These are phyloP conservation scores for Semicossyphus pulcher DNA, from an alignment of 2,113 vertebrate species.

Conservation along the genomic window DNA sequence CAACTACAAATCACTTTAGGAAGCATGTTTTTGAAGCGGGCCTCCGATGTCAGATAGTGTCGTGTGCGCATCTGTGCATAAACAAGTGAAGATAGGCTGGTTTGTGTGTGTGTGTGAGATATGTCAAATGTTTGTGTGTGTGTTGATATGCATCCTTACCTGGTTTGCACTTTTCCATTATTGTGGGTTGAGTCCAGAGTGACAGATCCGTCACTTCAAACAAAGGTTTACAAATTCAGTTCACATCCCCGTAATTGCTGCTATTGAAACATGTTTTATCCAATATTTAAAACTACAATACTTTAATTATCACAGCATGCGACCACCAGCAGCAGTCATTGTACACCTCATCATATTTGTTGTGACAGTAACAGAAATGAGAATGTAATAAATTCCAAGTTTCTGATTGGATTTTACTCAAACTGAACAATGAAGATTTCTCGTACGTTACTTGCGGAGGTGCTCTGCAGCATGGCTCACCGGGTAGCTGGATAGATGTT, in stretches of 20 bases:
- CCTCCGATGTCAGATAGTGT: constrained; percentile 52
- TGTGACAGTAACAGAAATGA: constrained; percentile 4
- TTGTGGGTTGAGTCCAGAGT: too few species aligned
- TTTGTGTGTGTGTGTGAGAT: constrained; percentile 10
- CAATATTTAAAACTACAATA: neutral
- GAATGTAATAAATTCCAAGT: neutral
- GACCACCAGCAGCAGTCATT: neutral
- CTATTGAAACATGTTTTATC: too few species aligned
- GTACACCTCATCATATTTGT: neutral
- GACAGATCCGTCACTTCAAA: too few species aligned
- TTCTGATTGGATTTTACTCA: neutral
- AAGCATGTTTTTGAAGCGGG: constrained; percentile 62
- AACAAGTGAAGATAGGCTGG: constrained; percentile 31
- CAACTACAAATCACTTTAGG: constrained; percentile 69
- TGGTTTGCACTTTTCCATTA: neutral
- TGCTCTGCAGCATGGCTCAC: neutral
- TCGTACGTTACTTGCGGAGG: neutral
- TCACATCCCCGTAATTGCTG: too few species aligned
- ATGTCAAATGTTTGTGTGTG: neutral
- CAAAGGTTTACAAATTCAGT: too few species aligned
- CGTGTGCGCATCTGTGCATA: constrained; percentile 49
- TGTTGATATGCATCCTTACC: neutral
- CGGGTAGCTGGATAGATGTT: neutral
- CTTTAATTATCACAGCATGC: constrained; percentile 1
- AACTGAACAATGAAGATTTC: neutral